phyloP scores from a whole-genome alignment of 2,888 invertebrate species.

The Agrilus mali region DNA sequence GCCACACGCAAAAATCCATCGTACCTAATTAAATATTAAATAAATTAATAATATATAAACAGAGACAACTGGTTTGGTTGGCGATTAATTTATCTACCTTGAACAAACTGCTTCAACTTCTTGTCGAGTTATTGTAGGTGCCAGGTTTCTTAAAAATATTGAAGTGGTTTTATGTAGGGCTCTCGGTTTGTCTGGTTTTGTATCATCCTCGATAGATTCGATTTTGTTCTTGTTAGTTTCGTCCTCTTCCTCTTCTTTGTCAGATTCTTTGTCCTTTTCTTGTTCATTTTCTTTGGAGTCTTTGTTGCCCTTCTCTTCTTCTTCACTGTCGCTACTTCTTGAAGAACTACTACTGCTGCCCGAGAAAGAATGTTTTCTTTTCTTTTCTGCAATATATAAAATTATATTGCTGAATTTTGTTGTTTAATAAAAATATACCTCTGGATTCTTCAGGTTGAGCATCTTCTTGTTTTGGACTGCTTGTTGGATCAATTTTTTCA shows the following conservation, averaged over 20 bases:
- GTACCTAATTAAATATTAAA: constrained; percentile 56
- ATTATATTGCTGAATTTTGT: background rate
- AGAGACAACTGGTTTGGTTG: no score
- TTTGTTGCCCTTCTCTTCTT: constrained; percentile 23
- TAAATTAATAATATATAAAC: no score
- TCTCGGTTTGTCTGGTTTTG: constrained; percentile 43
- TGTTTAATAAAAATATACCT: no score
- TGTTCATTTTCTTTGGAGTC: constrained; percentile 25
- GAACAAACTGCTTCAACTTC: constrained; percentile 41
- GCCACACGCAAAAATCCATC: constrained; percentile 92
- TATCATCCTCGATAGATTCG: constrained; percentile 30
- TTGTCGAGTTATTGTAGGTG: constrained; percentile 89
- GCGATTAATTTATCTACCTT: constrained; percentile 4
- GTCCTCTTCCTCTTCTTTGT: constrained; percentile 31
- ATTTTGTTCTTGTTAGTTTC: constrained; percentile 37
- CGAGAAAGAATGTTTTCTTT: constrained; percentile 39
- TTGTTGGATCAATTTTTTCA: no score
- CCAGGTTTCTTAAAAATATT: constrained; percentile 90
- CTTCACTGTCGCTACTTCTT: constrained; percentile 31
- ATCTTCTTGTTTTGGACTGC: background rate
- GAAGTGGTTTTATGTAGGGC: constrained; percentile 92
- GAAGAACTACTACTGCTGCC: constrained; percentile 38
- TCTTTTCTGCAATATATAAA: constrained; percentile 19
- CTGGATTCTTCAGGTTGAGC: background rate
- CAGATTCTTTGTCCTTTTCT: constrained; percentile 23